Evolutionary conservation across 1,140 invertebrate species (phyloP).

Genomic region (Drosophila eugracilis): DNA sequence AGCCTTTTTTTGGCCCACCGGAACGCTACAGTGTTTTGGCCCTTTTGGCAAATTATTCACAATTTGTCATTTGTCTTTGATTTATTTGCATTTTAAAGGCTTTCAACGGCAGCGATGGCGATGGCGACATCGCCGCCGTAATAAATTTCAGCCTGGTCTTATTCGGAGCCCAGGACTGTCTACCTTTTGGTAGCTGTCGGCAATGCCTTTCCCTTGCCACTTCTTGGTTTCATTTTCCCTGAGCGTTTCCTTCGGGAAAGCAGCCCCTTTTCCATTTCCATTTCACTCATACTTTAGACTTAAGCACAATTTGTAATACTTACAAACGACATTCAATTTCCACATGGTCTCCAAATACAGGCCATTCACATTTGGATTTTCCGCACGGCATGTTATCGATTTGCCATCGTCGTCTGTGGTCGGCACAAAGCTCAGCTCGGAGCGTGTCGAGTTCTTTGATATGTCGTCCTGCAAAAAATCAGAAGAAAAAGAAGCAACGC

Average conservation of each 20-base stretch:
- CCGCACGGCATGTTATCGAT: constrained; percentile 93
- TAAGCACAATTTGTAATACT: constrained; percentile 87
- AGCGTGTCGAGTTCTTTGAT: constrained; percentile 91
- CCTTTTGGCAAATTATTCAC: constrained; percentile 81
- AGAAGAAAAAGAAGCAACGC: constrained; percentile 21
- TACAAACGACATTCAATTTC: constrained; percentile 95
- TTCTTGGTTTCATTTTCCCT: constrained; percentile 2
- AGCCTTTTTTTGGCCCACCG: background rate
- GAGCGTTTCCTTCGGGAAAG: constrained; percentile 17
- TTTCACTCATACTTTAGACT: constrained; percentile 65
- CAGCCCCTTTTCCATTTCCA: constrained; percentile 4
- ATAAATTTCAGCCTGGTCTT: constrained; percentile 67
- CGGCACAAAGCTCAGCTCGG: constrained; percentile 93
- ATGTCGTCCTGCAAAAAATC: constrained; percentile 89
- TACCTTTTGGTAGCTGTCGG: constrained; percentile 79
- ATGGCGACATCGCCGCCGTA: constrained; percentile 74
- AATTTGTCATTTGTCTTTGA: constrained; percentile 84
- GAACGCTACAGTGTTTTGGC: constrained; percentile 50
- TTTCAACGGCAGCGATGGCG: constrained; percentile 68
- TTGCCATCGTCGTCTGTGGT: constrained; percentile 94
- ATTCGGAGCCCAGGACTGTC: constrained; percentile 59
- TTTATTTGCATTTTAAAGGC: constrained; percentile 84
- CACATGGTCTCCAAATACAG: constrained; percentile 92
- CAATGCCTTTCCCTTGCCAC: constrained; percentile 33
- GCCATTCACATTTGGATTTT: constrained; percentile 94